Conservation (phyloP, 2,888 invertebrate genomes). For the Tenthredo livida region DNA sequence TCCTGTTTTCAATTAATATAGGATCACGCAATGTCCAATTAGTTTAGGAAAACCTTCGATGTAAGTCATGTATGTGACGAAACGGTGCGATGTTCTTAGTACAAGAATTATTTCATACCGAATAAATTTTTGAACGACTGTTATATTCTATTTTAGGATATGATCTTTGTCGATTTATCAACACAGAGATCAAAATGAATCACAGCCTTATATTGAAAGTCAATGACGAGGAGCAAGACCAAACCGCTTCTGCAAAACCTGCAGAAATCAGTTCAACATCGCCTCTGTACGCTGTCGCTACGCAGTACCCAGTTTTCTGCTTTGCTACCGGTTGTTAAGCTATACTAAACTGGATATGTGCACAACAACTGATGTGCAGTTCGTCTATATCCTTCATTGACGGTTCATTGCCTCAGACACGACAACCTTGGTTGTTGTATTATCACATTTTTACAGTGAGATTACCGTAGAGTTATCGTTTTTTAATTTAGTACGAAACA, state of each 20-base stretch:
- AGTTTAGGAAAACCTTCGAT: background rate
- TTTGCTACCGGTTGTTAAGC: background rate
- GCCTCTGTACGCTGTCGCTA: background rate
- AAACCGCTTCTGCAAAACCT: slow-evolving; percentile 9
- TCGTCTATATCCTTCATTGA: background rate
- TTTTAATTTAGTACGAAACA: background rate
- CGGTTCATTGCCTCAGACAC: background rate
- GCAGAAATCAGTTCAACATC: background rate
- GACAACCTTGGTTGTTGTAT: background rate
- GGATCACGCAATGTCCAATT: background rate
- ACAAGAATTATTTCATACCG: background rate
- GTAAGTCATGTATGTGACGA: background rate
- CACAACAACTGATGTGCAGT: background rate
- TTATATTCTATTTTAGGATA: background rate
- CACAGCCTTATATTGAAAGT: background rate
- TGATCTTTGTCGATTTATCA: background rate
- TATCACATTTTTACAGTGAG: background rate
- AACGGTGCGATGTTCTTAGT: background rate
- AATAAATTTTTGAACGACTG: background rate
- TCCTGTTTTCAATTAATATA: background rate
- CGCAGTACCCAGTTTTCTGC: no score
- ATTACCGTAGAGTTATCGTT: background rate
- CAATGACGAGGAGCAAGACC: slow-evolving; percentile 8
- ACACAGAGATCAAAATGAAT: background rate
- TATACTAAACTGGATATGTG: background rate